phyloP scores from a whole-genome alignment of 1,140 invertebrate genomes.

The Acromyrmex heyeri region DNA sequence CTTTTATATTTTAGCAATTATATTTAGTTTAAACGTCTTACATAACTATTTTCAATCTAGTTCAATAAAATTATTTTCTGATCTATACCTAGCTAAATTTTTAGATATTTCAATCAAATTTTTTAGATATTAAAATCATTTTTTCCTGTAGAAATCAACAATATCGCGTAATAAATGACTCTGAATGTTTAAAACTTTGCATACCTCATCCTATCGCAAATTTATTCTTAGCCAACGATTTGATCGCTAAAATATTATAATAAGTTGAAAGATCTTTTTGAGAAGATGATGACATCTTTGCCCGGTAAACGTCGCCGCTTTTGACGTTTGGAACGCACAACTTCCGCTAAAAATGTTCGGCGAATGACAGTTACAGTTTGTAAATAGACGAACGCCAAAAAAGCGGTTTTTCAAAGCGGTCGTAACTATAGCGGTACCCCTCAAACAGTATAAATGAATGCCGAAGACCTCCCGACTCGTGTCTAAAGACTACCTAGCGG shows the following conservation, averaged over 20 bases:
- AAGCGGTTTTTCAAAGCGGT: conserved; percentile 66
- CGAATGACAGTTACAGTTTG: conserved; percentile 47
- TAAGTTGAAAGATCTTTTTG: conserved; percentile 20
- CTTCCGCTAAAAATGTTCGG: conserved; percentile 53
- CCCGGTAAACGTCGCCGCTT: background rate
- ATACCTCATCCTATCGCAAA: background rate
- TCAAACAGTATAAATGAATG: conserved; percentile 58
- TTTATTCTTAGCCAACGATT: background rate
- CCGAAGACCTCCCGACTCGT: conserved; percentile 60
- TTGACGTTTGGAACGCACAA: conserved; percentile 5
- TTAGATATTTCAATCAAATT: too few species aligned
- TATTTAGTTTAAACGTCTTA: too few species aligned
- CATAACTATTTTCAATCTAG: too few species aligned
- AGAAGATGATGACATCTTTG: background rate
- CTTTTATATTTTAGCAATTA: too few species aligned
- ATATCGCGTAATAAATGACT: background rate
- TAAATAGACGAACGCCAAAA: conserved; percentile 61
- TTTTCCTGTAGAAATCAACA: background rate
- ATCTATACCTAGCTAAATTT: too few species aligned
- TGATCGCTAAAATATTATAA: background rate
- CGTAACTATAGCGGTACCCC: conserved; percentile 65
- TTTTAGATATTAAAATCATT: background rate
- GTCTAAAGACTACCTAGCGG: conserved; percentile 60
- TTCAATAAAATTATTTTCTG: too few species aligned
- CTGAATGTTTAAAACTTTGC: background rate